Conservation (phyloP, 2,113 vertebrate genomes). For the Machaerirhynchus nigripectus region DNA sequence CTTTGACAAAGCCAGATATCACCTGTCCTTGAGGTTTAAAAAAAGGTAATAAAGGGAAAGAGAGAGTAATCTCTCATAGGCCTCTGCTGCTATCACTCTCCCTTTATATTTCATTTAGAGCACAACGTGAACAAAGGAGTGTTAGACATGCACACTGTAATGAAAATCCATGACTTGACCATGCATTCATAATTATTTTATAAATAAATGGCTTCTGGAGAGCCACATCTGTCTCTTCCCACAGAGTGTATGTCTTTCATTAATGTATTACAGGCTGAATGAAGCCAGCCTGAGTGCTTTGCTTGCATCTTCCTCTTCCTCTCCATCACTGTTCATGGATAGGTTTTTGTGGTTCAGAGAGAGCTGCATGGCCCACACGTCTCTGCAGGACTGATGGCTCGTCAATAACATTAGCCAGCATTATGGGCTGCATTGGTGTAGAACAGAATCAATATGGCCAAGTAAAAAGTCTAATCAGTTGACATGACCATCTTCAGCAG, state of each 20-base stretch:
- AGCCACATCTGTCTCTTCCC: constrained; percentile 70
- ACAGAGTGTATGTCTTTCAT: constrained; percentile 65
- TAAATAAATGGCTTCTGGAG: constrained; percentile 78
- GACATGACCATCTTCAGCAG: constrained; percentile 84
- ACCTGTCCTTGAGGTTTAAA: background rate
- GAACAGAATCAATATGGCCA: constrained; percentile 91
- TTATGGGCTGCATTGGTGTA: constrained; percentile 88
- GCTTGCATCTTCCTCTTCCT: constrained; percentile 82
- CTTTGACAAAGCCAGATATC: background rate
- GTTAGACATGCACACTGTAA: constrained; percentile 56
- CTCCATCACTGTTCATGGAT: constrained; percentile 92
- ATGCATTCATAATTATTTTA: constrained; percentile 83
- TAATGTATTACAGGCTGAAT: constrained; percentile 69
- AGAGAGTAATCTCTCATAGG: background rate
- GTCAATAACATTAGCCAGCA: constrained; percentile 99
- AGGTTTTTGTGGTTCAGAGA: constrained; percentile 84
- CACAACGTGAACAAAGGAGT: constrained; percentile 62
- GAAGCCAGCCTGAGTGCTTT: constrained; percentile 76
- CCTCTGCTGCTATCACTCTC: background rate
- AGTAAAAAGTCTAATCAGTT: constrained; percentile 92
- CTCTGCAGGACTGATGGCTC: constrained; percentile 92
- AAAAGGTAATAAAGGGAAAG: background rate
- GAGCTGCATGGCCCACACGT: constrained; percentile 90
- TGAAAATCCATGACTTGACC: constrained; percentile 75
- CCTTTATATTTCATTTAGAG: constrained; percentile 58